Evolutionary conservation across 2,113 vertebrate species (phyloP).

Genomic region (Fulica atra): DNA sequence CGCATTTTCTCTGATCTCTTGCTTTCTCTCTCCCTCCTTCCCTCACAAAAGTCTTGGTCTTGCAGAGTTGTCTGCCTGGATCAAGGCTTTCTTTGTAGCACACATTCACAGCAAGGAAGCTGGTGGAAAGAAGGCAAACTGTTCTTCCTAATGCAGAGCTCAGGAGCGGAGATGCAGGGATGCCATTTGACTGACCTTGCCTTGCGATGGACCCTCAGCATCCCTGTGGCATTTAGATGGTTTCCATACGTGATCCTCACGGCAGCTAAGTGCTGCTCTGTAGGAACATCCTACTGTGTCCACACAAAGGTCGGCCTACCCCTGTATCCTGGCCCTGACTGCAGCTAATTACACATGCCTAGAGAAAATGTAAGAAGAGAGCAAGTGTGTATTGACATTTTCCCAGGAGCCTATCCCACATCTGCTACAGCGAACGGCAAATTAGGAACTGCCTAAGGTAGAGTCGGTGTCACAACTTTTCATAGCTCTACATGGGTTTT

Average conservation of each 20-base stretch:
- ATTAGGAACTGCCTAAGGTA: not conserved
- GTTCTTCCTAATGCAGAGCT: not conserved
- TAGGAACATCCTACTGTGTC: not conserved
- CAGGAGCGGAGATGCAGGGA: not conserved
- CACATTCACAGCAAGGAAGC: not conserved
- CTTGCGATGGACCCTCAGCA: not conserved
- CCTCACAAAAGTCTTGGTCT: not conserved
- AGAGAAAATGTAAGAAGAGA: not conserved
- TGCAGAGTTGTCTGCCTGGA: not conserved
- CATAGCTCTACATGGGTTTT: not conserved
- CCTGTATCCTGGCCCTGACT: not conserved
- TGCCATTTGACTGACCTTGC: not conserved
- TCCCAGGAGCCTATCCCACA: not conserved
- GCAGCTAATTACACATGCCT: not conserved
- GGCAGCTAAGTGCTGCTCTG: not conserved
- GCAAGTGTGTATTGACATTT: not conserved
- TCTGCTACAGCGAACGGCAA: not conserved
- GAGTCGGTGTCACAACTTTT: not conserved
- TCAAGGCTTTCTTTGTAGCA: not conserved
- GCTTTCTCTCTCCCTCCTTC: not conserved
- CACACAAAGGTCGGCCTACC: not conserved
- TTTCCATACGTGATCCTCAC: rapidly evolving
- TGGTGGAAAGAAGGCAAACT: not conserved
- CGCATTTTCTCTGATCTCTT: not conserved
- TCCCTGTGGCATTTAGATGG: rapidly evolving